Conservation (phyloP, 2,888 invertebrate genomes). For the Dolichopus griseipennis region DNA sequence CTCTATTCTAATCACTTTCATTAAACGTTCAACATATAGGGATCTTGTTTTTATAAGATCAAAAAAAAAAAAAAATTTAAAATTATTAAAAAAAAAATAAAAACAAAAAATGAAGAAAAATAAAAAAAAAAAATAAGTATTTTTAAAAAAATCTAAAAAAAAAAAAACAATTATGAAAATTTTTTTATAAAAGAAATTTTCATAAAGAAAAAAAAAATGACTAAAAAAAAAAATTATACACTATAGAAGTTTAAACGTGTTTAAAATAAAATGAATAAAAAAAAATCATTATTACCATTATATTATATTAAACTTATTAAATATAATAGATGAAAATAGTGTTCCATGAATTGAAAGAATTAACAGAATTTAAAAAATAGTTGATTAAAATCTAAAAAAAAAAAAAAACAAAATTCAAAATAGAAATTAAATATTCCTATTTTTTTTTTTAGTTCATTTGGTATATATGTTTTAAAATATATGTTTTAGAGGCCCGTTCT, state of each 20-base stretch:
- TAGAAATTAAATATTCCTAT: background rate
- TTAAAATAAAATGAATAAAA: conserved; percentile 10
- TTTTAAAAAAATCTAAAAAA: conserved; percentile 13
- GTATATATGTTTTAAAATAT: too few relatives aligned
- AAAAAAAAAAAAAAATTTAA: background rate
- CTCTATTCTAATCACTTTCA: conserved; percentile 20
- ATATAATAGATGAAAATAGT: conserved; percentile 9
- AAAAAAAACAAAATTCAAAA: background rate
- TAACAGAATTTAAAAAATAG: background rate
- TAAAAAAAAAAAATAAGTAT: conserved; percentile 19
- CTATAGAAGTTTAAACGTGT: background rate
- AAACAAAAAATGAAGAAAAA: conserved; percentile 15
- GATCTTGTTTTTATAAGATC: conserved; percentile 11
- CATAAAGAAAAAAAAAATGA: background rate
- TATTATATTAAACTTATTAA: background rate
- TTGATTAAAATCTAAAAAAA: conserved; percentile 2
- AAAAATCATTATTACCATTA: conserved; percentile 4
- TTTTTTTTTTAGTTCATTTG: too few relatives aligned
- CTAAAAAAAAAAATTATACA: background rate
- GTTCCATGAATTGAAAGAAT: conserved; percentile 8
- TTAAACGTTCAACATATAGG: conserved; percentile 13
- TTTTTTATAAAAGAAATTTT: conserved; percentile 21
- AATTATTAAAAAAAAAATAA: conserved; percentile 10
- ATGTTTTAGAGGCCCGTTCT: too few relatives aligned
- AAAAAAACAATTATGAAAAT: conserved; percentile 13